Conservation (phyloP, 1,140 invertebrate species). For the Papilio helenus region DNA sequence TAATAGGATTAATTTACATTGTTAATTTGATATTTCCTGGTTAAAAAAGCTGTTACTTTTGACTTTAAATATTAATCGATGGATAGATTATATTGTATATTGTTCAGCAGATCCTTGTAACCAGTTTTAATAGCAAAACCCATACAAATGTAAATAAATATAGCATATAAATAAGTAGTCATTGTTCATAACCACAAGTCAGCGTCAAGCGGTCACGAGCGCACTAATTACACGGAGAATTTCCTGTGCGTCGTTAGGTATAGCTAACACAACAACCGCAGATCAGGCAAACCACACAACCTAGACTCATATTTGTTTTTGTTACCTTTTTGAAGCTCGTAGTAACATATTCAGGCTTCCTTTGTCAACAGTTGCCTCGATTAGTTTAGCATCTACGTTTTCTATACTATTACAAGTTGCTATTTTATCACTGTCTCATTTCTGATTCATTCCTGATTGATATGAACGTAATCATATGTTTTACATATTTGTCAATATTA, state of each 20-base stretch:
- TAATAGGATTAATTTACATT: too few species aligned
- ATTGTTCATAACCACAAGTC: background rate
- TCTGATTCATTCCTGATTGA: background rate
- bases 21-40: background rate
- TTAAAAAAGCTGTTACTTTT: background rate
- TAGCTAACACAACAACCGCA: background rate
- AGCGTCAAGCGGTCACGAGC: background rate
- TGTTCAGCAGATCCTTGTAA: background rate
- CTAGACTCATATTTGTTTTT: background rate
- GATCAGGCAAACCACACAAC: conserved; percentile 4
- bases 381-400: background rate
- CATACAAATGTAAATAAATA: background rate
- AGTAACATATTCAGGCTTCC: background rate
- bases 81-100: background rate
- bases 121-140: background rate
- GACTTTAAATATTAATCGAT: background rate
- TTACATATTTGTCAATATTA: background rate
- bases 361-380: background rate
- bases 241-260: background rate
- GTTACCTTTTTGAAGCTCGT: background rate
- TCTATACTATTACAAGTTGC: background rate
- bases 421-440: background rate
- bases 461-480: background rate
- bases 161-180: background rate
- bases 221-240: conserved; percentile 6